Evolutionary conservation across 2,113 vertebrate species (phyloP).

Genomic region (Callipepla californica): DNA sequence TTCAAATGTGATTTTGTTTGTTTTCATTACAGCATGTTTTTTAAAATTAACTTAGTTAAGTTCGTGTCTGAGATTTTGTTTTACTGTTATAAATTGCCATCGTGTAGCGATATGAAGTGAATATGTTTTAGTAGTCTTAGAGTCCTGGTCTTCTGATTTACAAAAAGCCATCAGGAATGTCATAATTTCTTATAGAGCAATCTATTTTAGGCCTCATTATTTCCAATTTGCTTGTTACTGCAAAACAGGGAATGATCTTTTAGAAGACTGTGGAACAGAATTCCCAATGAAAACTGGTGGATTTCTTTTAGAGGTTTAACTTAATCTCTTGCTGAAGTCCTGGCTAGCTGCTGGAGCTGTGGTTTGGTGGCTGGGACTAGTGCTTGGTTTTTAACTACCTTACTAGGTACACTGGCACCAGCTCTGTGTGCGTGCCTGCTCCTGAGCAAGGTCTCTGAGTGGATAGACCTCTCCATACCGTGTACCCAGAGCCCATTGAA

Average conservation of each 20-base stretch:
- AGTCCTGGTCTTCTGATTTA: neutral
- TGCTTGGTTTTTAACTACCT: neutral
- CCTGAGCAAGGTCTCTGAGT: neutral
- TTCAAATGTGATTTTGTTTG: neutral
- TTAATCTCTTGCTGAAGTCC: neutral
- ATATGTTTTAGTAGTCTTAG: neutral
- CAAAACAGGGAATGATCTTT: neutral
- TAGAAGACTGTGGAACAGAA: neutral
- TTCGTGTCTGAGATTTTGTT: neutral
- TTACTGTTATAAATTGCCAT: neutral
- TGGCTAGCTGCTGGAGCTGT: neutral
- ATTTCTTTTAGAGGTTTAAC: neutral
- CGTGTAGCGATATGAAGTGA: neutral
- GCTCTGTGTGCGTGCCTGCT: fast-evolving
- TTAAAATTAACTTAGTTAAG: neutral
- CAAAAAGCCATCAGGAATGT: neutral
- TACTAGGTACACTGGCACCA: fast-evolving
- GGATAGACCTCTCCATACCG: neutral
- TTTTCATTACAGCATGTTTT: neutral
- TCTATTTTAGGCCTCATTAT: neutral
- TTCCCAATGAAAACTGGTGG: neutral
- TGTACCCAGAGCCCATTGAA: neutral
- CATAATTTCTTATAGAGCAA: neutral
- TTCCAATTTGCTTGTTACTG: neutral
- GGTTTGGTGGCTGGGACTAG: neutral